Evolutionary conservation across 1,140 invertebrate species (phyloP), one percentile per base, ranked within the genome.

Genomic region (Calycopis cecrops): DNA sequence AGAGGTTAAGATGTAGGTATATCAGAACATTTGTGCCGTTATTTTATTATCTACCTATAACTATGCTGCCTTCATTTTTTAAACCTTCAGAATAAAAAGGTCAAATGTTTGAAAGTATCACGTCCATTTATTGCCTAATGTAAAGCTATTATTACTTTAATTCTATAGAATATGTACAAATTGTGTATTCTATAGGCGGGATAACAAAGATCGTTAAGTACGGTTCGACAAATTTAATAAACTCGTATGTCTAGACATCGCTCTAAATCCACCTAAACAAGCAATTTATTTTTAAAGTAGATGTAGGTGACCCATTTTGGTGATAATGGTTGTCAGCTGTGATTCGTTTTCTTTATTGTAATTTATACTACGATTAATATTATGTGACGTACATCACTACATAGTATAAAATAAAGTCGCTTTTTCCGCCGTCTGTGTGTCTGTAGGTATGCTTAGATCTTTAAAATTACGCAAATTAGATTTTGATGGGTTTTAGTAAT

Each of bases 151-250:
- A 9, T 16, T 42, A 44, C 16, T 9, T 40, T 4, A 40, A 40
- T 14, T 40, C 12, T n/a, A 40, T 40, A 12, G 6, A 16, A 12
- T 42, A 9, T 16, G 7, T 12, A 16, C 7, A 6, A 44, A 44
- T 14, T 10, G 9, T 37, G 9, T 17, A 44, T 9, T 16, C 14
- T 44, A 9, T 10, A 16, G 16, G 16, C 14, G 17, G 9, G 9
- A 7, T 16, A 44, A 44, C 16, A 16, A 16, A 44, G 40, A 44
- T 44, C 17, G 40, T 17, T 44, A 44, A 44, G 40, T 16, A 12
- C 4, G 2, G 4, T 9, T 44, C 14, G 40, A 44, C 40, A 44
- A 44, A 44, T 44, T 44, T 16, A 16, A 44, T 44, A 44, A 44
- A 16, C 9, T 16, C 9, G 14, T 44, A 17, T 44, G 40, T 44